Evolutionary conservation across 2,113 vertebrate species (phyloP).

Genomic region (Bucco capensis): DNA sequence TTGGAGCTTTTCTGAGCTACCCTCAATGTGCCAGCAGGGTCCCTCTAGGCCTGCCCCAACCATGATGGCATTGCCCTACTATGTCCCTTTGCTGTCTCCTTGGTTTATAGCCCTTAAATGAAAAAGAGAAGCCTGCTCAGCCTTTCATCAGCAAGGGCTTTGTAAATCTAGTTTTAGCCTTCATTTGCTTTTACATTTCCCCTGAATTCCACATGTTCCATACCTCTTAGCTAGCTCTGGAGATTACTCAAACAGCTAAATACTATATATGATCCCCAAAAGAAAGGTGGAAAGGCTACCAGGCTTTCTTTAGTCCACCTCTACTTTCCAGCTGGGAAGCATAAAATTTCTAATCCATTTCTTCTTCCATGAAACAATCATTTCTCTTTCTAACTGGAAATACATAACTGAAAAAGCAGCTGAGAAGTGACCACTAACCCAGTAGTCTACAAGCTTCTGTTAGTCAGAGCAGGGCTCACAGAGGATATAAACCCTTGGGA

Average conservation of each 20-base stretch:
- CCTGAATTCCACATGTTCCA: neutral
- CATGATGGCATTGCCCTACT: neutral
- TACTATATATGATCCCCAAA: neutral
- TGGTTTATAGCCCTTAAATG: neutral
- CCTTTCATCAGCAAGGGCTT: neutral
- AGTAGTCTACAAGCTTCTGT: neutral
- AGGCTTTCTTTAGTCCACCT: neutral
- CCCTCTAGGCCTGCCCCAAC: neutral
- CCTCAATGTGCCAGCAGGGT: neutral
- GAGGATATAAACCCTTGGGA: neutral
- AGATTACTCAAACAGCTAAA: neutral
- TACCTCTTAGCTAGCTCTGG: neutral
- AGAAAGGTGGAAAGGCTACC: neutral
- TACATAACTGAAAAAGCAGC: neutral
- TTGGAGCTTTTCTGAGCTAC: neutral
- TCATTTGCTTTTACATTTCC: neutral
- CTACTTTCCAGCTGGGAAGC: neutral
- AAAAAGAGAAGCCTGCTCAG: neutral
- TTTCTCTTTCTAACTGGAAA: neutral
- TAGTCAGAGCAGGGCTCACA: neutral
- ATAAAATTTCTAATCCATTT: neutral
- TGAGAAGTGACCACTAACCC: neutral
- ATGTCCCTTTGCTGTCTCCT: neutral
- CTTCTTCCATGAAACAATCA: neutral
- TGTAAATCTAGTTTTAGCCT: neutral